phyloP scores from a whole-genome alignment of 2,888 invertebrate genomes.

The Balanococcus diminutus region DNA sequence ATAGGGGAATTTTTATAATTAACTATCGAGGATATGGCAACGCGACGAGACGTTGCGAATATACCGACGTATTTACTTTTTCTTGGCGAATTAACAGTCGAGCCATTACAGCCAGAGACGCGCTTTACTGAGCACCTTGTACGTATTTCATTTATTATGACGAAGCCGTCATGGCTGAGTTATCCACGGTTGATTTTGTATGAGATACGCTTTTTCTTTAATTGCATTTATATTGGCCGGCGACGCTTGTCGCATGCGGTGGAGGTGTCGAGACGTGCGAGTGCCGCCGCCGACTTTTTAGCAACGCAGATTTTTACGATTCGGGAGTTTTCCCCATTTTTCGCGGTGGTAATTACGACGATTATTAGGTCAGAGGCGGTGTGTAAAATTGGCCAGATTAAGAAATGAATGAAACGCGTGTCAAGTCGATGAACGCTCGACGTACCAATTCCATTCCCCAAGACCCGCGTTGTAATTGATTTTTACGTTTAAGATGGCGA shows the following conservation, averaged over 20 bases:
- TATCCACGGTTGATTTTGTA: conserved; percentile 39
- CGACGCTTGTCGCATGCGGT: background rate
- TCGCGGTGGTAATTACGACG: background rate
- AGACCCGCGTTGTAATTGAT: conserved; percentile 11
- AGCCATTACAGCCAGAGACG: background rate
- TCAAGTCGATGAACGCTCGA: background rate
- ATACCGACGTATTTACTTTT: background rate
- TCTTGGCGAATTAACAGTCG: background rate
- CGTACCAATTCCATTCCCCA: background rate
- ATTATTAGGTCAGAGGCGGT: conserved; percentile 40
- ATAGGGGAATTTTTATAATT: background rate
- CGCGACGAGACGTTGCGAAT: background rate
- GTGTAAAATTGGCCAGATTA: conserved; percentile 40
- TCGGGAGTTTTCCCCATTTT: conserved; percentile 8
- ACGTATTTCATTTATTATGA: conserved; percentile 3
- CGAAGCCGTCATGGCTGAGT: conserved; percentile 15
- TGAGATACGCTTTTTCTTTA: conserved; percentile 47
- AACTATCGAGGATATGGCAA: background rate
- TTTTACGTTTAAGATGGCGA: background rate
- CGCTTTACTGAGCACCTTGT: conserved; percentile 9
- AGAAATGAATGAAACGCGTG: background rate
- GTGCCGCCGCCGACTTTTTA: background rate
- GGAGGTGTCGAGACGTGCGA: conserved; percentile 12
- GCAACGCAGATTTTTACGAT: conserved; percentile 1
- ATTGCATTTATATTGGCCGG: background rate